Evolutionary conservation across 2,888 invertebrate species (phyloP).

Genomic region (Aricia artaxerxes): DNA sequence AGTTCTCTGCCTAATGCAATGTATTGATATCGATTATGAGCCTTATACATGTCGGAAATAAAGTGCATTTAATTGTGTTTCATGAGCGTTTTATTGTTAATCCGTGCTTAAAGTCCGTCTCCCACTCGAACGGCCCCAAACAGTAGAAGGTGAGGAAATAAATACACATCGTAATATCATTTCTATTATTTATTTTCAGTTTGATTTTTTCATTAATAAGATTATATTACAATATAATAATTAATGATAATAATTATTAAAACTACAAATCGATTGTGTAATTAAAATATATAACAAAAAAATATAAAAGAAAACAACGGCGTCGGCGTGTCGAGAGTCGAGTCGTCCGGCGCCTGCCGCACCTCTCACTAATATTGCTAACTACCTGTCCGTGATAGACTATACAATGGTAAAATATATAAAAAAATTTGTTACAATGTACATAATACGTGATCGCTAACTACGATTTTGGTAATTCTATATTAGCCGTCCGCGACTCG

Average conservation of each 20-base stretch:
- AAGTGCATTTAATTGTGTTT: conserved; percentile 30
- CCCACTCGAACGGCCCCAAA: not conserved
- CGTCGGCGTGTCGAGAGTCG: conserved; percentile 53
- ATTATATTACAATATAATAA: conserved; percentile 81
- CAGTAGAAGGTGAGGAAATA: conserved; percentile 34
- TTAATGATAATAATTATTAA: conserved; percentile 80
- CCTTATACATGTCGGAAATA: conserved; percentile 28
- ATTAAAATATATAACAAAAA: conserved; percentile 79
- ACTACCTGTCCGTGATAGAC: conserved; percentile 72
- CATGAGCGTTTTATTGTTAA: conserved; percentile 4
- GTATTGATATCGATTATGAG: conserved; percentile 29
- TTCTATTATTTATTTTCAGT: conserved; percentile 79
- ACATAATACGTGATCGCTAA: conserved; percentile 78
- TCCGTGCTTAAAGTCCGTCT: not conserved
- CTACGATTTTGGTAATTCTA: conserved; percentile 80
- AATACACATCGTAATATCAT: conserved; percentile 55
- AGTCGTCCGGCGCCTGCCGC: conserved; percentile 56
- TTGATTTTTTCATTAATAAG: conserved; percentile 81
- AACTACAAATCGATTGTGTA: conserved; percentile 80
- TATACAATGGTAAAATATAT: conserved; percentile 81
- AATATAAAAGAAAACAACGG: conserved; percentile 70
- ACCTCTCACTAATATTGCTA: conserved; percentile 66
- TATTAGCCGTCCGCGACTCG: conserved; percentile 60
- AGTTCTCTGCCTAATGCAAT: conserved; percentile 3
- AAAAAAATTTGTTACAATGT: conserved; percentile 76